Base-by-base conservation (phyloP, 2,888 invertebrate species). In the Drosophila barbarae region DNA sequence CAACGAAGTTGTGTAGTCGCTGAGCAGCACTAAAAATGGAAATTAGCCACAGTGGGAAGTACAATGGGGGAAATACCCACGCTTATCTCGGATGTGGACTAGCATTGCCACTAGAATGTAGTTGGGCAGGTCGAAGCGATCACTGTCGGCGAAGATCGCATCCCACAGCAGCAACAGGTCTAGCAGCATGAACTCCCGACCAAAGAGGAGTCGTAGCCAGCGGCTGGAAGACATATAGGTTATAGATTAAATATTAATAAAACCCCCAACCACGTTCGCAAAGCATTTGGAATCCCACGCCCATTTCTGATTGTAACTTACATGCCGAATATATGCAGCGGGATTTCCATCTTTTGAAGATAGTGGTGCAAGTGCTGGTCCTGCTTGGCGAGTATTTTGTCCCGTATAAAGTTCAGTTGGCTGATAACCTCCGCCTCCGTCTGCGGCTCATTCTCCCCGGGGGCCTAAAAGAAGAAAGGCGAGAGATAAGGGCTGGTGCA, bases 241-340 rank as follows among this genome's bases (percentile, higher is more conserved):
- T 21, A 0, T 3, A 7, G n/a, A 15, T 44, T n/a, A 9, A n/a
- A 5, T 9, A n/a, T 39, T 41, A 12, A 38, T 12, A 13, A 3
- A 2, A 8, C 21, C 30, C 15, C 36, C 4, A 8, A 8, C 8
- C 9, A 2, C 2, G 9, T 15, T 36, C 5, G 15, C 15, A 36
- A 8, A 18, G 21, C 7, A 26, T 15, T 42, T 15, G 0, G 5
- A 15, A 6, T 35, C 2, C 4, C 7, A 5, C 38, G 10, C 26
- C 0, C 15, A 5, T 30, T 12, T 26, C 3, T 26, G n/a, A 15
- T 34, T 42, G 12, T 6, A 59, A 91, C 93, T 91, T 88, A 95
- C 95, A 96, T 95, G 86, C 96, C 96, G 88, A 95, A 96, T 36
- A 96, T 91, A 79, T 95, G 95, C 85, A 96, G 92, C n/a, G 95